These are phyloP conservation scores for Ailurus styani DNA, from an alignment of 2,113 vertebrate genomes.

Conservation along the genomic window DNA sequence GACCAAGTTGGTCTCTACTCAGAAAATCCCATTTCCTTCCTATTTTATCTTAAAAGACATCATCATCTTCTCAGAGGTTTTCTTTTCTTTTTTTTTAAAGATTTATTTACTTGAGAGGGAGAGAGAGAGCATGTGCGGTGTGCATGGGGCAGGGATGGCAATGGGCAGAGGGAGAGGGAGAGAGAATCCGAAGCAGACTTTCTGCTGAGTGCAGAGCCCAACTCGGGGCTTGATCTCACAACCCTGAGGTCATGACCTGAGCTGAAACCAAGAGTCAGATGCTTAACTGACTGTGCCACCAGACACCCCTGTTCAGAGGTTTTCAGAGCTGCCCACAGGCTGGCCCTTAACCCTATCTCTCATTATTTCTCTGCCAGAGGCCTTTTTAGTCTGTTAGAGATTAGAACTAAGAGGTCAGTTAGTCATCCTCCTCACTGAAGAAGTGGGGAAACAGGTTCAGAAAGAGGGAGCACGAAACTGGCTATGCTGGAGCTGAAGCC, in stretches of 20 bases:
- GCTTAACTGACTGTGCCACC: background rate
- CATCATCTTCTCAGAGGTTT: background rate
- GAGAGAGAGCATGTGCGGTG: background rate
- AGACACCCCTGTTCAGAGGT: background rate
- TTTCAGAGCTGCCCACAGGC: background rate
- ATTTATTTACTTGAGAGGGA: background rate
- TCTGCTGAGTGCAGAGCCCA: background rate
- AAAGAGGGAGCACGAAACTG: background rate
- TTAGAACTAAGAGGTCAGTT: background rate
- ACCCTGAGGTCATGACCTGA: background rate
- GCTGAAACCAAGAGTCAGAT: background rate
- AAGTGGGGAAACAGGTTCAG: background rate
- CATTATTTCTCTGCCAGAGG: background rate
- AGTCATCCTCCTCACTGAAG: background rate
- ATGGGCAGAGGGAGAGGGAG: background rate
- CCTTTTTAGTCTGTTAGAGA: background rate
- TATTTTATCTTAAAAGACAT: background rate
- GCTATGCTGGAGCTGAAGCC: background rate
- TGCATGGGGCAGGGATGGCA: accelerated
- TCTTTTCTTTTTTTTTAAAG: background rate
- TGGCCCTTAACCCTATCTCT: background rate
- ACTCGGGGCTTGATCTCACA: background rate
- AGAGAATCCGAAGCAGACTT: background rate
- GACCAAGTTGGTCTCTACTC: background rate
- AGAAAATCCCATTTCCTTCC: background rate